Base-by-base conservation (phyloP, 2,888 invertebrate genomes). In the Apodemia mormo region DNA sequence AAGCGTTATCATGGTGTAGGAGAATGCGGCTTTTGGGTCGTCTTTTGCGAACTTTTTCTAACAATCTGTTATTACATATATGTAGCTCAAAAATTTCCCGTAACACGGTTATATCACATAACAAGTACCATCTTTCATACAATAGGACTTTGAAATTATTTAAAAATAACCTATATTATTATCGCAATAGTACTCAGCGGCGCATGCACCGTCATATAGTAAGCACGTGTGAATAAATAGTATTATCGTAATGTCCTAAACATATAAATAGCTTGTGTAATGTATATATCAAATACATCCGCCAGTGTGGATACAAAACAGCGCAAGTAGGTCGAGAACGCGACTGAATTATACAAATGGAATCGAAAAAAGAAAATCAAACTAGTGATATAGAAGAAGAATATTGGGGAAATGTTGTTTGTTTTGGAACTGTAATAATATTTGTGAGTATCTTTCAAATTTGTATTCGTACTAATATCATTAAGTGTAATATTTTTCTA, bases 391-490 rank as follows among this genome's bases (percentile, higher is more conserved):
- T 52, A n/a, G 82, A 84, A 64, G 75, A 72, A 65, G 76, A 72
- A 22, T 2, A 54, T 29, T 96, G 96, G 95, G 96, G 96, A 6
- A 96, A 95, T 85, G 88, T 94, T 68, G 94, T 96, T 49, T 94
- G 95, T 66, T 82, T 95, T 33, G 95, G 95, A 33, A 94, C 95
- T 70, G 90, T 95, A 66, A 83, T 96, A 40, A 94, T 94, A 66
- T 95, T 95, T 83, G 96, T 96, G 85, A 95, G 95, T 91, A 78
- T 9, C 54, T 2, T 69, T n/a, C 22, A 40, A 45, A 33, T 61
- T 67, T 45, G 12, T 12, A 3, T 12, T 12, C 0, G n/a, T 10
- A 6, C 12, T 43, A 45, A 5, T 33, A 10, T 29, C 6, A 43
- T 30, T 8, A 12, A 14, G 6, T 33, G 8, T 33, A 33, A 33